A percentile compares a stretch with the other conserved stretches of the same genome.
Conservation (phyloP, 2,797 vertebrate genomes). For the Sphaeramia orbicularis region DNA sequence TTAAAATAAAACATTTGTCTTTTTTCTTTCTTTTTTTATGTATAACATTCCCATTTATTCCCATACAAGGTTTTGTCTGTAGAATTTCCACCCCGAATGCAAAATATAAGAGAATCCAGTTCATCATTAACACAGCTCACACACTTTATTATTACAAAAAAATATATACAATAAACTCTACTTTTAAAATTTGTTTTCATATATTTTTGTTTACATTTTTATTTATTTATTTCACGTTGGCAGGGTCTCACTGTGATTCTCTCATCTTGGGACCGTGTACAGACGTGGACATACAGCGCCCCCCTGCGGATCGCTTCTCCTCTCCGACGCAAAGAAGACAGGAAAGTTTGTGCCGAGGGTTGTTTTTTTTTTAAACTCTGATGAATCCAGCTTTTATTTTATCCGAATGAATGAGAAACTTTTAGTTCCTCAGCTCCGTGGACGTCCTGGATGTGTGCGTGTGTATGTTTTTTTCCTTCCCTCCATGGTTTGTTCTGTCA, state of each 20-base stretch:
- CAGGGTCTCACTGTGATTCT: constrained; percentile 19
- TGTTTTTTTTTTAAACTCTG: not conserved
- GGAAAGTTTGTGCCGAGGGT: constrained; percentile 27
- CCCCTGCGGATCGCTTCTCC: constrained; percentile 71
- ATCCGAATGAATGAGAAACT: not conserved
- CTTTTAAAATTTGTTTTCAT: not conserved
- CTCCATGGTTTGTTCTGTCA: no score
- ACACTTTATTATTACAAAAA: no score
- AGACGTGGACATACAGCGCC: constrained; percentile 81
- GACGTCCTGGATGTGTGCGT: no score
- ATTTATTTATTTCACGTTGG: not conserved
- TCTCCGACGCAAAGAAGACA: not conserved
- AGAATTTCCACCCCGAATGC: no score
- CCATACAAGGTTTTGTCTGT: not conserved
- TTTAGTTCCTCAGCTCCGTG: no score
- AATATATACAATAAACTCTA: no score
- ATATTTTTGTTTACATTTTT: not conserved
- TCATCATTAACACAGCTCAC: no score
- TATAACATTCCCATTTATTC: no score
- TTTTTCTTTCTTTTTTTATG: no score
- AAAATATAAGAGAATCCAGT: no score
- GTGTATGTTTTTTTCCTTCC: no score
- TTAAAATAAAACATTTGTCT: constrained; percentile 19
- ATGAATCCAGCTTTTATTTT: not conserved
- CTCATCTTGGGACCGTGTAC: constrained; percentile 17